Evolutionary conservation across 2,797 vertebrate species (phyloP).

Genomic region (Moxostoma hubbsi): DNA sequence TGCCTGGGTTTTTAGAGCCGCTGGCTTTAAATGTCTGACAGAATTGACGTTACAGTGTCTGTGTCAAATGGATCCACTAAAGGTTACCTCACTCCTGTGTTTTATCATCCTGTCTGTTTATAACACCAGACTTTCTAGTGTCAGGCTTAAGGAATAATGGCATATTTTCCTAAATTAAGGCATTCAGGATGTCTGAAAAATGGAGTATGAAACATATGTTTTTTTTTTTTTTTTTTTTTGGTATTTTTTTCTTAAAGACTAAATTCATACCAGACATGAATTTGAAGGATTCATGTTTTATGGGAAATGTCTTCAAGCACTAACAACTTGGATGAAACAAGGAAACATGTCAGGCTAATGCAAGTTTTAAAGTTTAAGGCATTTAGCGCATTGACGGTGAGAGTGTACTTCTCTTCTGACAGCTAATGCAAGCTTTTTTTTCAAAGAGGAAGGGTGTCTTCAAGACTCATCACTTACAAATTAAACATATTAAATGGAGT

Average conservation of each 20-base stretch:
- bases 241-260: background rate
- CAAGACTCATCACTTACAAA: background rate
- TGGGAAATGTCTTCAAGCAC: slow-evolving; percentile 4
- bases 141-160: slow-evolving; percentile 35
- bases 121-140: slow-evolving; percentile 44
- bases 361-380: background rate
- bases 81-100: slow-evolving; percentile 39
- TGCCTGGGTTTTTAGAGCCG: background rate
- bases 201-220: slow-evolving; percentile 36
- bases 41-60: background rate
- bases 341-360: slow-evolving; percentile 32
- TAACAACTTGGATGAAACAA: slow-evolving; percentile 36
- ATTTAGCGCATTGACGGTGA: background rate
- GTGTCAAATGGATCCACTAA: slow-evolving; percentile 28
- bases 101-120: slow-evolving; percentile 44
- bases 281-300: slow-evolving; percentile 23
- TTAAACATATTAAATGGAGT: background rate
- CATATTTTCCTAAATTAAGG: slow-evolving; percentile 38
- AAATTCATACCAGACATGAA: slow-evolving; percentile 42
- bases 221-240: background rate
- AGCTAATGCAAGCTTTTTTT: background rate
- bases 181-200: slow-evolving; percentile 33
- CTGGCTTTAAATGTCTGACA: slow-evolving; percentile 18
- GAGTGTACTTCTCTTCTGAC: background rate
- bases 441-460: background rate